Evolutionary conservation across 2,797 vertebrate genomes (phyloP), one percentile per base, ranked within the genome.

Genomic region (Anguilla marmorata): DNA sequence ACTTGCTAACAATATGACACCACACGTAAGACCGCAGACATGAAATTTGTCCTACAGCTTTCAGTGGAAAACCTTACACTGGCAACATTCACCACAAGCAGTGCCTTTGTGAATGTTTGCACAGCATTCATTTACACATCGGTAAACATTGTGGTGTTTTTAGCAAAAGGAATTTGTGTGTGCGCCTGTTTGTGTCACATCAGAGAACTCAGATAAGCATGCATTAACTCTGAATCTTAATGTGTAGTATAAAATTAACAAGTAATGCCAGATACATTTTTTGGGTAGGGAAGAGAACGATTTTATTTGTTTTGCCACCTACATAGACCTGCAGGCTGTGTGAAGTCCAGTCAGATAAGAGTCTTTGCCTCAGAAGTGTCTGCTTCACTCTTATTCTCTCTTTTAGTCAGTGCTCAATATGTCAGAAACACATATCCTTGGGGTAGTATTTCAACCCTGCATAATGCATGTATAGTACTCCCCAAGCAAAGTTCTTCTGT

Each of bases 381-480:
- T 89, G 27, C 50, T 88, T 37, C 74, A 86, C 37, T 86, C 88
- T 74, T 58, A 12, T 37, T 84, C 60, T 83, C 79, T 33, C 33
- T 88, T 85, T 24, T 56, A 27, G 52, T 90, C 85, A 84, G 86
- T 88, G 86, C 86, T 88, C 91, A 30, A 8, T 54, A 69, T 89
- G 87, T 84, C 76, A 89, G 85, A 87, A 58, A 79, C 85, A 87
- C 60, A 84, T 54, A 90, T 88, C 90, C 90, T 87, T 84, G 66
- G 89, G 30, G 90, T 91, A 89, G 88, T 90, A 91, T 90, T 90
- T 91, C 89, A 89, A 89, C 87, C 90, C 90, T 90, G 90, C 90
- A 90, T 90, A 91, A 91, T 91, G 89, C 89, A 87, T 88, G 86
- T 88, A 72, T 86, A 86, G 69, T 90, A 69, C 80, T 90, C 88